These are phyloP conservation scores for Lasioglossum lativentre DNA, from an alignment of 2,888 invertebrate genomes.

Conservation along the genomic window DNA sequence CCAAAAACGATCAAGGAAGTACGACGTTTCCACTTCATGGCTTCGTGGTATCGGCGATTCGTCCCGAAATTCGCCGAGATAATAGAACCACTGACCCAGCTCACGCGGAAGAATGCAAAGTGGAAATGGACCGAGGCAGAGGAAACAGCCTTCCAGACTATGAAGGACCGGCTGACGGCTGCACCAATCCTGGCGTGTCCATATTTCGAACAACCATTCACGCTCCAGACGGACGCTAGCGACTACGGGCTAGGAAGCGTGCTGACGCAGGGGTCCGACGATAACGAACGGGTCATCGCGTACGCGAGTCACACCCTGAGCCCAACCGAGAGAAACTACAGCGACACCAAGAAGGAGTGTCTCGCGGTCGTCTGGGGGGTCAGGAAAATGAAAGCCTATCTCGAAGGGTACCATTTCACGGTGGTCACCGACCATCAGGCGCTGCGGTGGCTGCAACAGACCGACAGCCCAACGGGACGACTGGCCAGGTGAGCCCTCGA, in stretches of 20 bases:
- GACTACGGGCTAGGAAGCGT: not conserved
- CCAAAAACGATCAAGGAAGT: no score
- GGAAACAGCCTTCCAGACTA: not conserved
- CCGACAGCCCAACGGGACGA: not conserved
- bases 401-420: not conserved
- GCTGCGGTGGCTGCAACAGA: conserved; percentile 9
- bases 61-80: not conserved
- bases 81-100: not conserved
- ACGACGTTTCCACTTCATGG: conserved; percentile 1
- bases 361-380: conserved; percentile 8
- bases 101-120: not conserved
- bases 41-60: conserved; percentile 12
- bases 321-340: no score
- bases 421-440: conserved; percentile 18
- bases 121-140: not conserved
- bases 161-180: not conserved
- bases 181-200: not conserved
- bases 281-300: not conserved
- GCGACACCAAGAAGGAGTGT: conserved; percentile 7
- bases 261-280: not conserved
- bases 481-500: conserved; percentile 18
- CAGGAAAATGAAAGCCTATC: not conserved
- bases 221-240: conserved; percentile 8
- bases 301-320: conserved; percentile 1
- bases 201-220: not conserved